Evolutionary conservation across 2,113 vertebrate genomes (phyloP).

Genomic region (Chamaea fasciata): DNA sequence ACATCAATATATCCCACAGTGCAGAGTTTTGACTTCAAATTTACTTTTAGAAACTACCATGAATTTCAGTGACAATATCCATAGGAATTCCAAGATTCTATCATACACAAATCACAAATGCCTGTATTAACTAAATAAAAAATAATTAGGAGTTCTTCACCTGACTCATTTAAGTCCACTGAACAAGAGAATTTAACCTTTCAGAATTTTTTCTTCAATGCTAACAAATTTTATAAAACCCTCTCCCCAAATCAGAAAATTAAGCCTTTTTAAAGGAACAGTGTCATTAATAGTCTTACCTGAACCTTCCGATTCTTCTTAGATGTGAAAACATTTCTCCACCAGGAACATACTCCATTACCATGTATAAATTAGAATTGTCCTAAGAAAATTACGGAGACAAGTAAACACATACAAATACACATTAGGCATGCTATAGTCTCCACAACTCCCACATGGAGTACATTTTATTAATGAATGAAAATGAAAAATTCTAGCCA

Average conservation of each 20-base stretch:
- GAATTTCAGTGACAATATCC: not conserved
- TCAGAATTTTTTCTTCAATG: not conserved
- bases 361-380: constrained; percentile 99
- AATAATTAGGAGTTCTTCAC: not conserved
- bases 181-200: not conserved
- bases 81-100: not conserved
- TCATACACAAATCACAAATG: not conserved
- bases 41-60: not conserved
- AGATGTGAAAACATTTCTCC: constrained; percentile 99
- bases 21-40: not conserved
- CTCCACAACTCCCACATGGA: not conserved
- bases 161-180: not conserved
- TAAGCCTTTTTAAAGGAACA: not conserved
- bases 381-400: constrained; percentile 81
- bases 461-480: not conserved
- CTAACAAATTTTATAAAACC: not conserved
- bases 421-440: not conserved
- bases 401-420: not conserved
- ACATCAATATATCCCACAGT: accelerated
- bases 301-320: constrained; percentile 98
- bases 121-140: not conserved
- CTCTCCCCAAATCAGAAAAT: not conserved
- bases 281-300: constrained; percentile 70
- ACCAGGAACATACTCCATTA: constrained; percentile 98
- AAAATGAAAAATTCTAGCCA: not conserved